Base-by-base conservation (phyloP, 2,888 invertebrate genomes). In the Lithophane semibrunnea region DNA sequence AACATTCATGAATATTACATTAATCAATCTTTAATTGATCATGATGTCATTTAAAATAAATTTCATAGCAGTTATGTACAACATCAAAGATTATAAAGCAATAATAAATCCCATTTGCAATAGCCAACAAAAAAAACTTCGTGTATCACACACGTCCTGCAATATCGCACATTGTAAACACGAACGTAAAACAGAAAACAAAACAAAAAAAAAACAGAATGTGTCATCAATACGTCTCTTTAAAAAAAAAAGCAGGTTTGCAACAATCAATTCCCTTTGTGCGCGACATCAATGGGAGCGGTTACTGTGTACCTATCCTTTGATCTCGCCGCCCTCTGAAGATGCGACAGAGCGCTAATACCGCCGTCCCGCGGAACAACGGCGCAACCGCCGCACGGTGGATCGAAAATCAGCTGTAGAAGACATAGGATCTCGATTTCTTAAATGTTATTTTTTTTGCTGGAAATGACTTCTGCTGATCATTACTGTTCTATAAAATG, bases 261-360 rank as follows among this genome's bases (percentile, higher is more conserved):
- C 96, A 96, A 96, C 96, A 96, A 96, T 96, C 96, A 96, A 96
- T 96, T 95, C 95, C 94, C 96, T 96, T 96, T 96, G 96, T 96
- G 94, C 92, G 93, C 95, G 95, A 96, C 96, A 96, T 96, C 96
- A 96, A 96, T 96, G 95, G 95, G 91, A 96, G 95, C 96, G 95
- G 96, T 95, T 95, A 94, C 94, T 95, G 94, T 96, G 95, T 95
- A 94, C 94, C 95, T 95, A 94, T 95, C 96, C 96, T 96, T 96
- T 96, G 96, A 96, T 96, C 96, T 96, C 94, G 95, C 96, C 96
- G 96, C 95, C 95, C 96, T 95, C 94, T 93, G 95, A 96, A 96
- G 96, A 96, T 94, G 95, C 95, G 96, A 95, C 96, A 94, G 93
- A 94, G 95, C 96, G 95, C 95, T 96, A 96, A 96, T 96, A 93